Evolutionary conservation across 2,113 vertebrate genomes (phyloP), one percentile per base, ranked within the genome.

Genomic region (Rhegmatorhina hoffmannsi): DNA sequence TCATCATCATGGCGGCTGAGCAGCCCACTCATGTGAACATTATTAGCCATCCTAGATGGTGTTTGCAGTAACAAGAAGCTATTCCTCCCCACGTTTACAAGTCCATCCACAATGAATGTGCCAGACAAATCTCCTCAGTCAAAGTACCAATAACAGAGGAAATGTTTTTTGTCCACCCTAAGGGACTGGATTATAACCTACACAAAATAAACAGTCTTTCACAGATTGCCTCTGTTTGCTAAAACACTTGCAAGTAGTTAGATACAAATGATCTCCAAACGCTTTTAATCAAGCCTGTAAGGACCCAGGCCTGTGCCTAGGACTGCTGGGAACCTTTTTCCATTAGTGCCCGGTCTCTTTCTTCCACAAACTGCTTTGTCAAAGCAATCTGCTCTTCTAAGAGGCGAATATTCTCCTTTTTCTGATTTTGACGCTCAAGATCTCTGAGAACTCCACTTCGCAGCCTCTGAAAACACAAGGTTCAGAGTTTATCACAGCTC

Each of bases 371-470:
- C 56, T 98, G 97, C 64, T 95, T 95, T 72, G 99, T 99, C 94
- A 99, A 98, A 40, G 81, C 90, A 92, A 96, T 98, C 96, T 99
- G 99, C 95, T 99, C 98, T 96, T 99, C 97, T 38, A 99, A 96
- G 49, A 98, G 97, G 60, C 98, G 98, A 95, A 99, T 97, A 47
- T 99, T 99, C 92, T 99, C 98, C 69, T 97, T 97, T 97, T 99
- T 99, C 91, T 97, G 98, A 67, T 97, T 97, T 31, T 99, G 96
- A 15, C 98, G 98, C 90, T 99, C 98, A 76, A 99, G 96, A 87
- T 99, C 99, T 94, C 98, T 95, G 83, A 99, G 18, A 6, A 99
- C 99, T 19, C 99, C 99, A 25, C 98, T 95, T 81, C 96, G 98
- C 77, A 99, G 98, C 76, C 98, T 99, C 99, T 99, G 98, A 34